Evolutionary conservation across 2,888 invertebrate genomes (phyloP).

Genomic region (Eilema sororculum): DNA sequence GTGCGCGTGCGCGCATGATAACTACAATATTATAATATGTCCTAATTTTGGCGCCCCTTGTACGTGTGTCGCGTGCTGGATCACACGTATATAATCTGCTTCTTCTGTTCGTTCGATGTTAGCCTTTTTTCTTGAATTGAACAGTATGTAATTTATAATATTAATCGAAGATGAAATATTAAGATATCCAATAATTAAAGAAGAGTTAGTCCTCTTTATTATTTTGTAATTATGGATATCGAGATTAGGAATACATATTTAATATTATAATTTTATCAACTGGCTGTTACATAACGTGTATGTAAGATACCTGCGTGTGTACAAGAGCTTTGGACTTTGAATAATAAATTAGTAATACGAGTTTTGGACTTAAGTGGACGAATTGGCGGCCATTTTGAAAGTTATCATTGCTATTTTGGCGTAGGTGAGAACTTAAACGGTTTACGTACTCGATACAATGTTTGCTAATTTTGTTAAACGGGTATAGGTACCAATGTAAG

Average conservation of each 20-base stretch:
- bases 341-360: constrained; percentile 57
- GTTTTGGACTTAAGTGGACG: constrained; percentile 73
- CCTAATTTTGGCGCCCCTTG: no score
- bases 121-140: no score
- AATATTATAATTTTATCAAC: background rate
- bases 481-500: background rate
- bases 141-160: no score
- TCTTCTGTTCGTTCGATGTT: no score
- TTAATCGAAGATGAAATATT: no score
- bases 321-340: constrained; percentile 51
- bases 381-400: constrained; percentile 77
- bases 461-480: background rate
- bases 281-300: constrained; percentile 19
- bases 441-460: constrained; percentile 49
- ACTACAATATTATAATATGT: no score
- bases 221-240: no score
- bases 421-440: constrained; percentile 74
- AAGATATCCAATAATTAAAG: no score
- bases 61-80: no score
- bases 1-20: no score
- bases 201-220: no score
- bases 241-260: background rate
- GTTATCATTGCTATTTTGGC: constrained; percentile 66
- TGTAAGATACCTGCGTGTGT: constrained; percentile 21
- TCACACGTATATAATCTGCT: no score